Base-by-base conservation (phyloP, 1,140 invertebrate species). In the Paraescarpia echinospica region DNA sequence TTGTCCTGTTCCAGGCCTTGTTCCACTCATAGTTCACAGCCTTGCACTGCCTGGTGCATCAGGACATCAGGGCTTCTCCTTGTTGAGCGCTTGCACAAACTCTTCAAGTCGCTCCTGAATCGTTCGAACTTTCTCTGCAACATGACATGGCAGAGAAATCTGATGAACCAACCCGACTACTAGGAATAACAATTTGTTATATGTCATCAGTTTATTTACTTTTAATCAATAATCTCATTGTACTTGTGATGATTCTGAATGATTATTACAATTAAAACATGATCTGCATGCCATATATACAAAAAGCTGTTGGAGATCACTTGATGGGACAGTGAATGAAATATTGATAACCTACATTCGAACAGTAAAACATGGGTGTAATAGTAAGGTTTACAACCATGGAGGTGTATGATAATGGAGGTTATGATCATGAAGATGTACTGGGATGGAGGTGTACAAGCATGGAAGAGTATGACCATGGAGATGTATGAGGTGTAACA, bases 31-130 rank as follows among this genome's bases (percentile, higher is more conserved):
- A 77, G 59, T 27, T 77, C 12, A 77, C 14, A 27, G 48, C 59
- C 59, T 77, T 2, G 4, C 59, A 27, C 4, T 77, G 59, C 59
- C 18, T 18, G 8, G 22, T 18, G 22, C 59, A 27, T 27, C 59
- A 2, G 59, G 59, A 18, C 34, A 35, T 93, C 89, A 93, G 1
- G 89, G 91, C 91, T 96, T 96, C 92, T 96, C 96, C 91, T 95
- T 95, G 93, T 96, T 96, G 34, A 96, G 92, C 35, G 95, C 95
- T 94, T 95, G 95, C n/a, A 99, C 99, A 96, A 99, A 99, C 97
- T 99, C 99, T 96, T 99, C 99, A 94, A 99, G 95, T 96, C 99
- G 99, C 96, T 99, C 99, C 97, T 99, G 99, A 93, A 99, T 99
- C 95, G 98, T 98, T 94, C 99, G 97, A 1, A 99, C 99, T 96